These are phyloP conservation scores for Trinorchestia longiramus DNA, from an alignment of 1,140 invertebrate genomes.

Conservation along the genomic window DNA sequence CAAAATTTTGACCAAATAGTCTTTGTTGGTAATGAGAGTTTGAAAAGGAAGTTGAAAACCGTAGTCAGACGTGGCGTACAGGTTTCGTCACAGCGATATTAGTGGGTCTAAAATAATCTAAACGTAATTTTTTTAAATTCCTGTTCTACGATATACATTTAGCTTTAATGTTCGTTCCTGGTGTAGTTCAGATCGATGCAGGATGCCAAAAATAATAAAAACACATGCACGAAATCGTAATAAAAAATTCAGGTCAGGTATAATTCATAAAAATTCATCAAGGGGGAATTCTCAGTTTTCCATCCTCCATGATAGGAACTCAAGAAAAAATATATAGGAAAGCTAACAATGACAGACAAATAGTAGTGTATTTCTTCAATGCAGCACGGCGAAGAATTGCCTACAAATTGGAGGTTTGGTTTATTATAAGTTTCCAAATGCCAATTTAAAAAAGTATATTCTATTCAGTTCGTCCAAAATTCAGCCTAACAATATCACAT, in stretches of 20 bases:
- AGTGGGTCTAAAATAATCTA: no score
- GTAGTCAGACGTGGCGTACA: neutral
- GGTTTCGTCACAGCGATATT: neutral
- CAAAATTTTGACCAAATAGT: neutral
- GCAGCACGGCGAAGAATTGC: neutral
- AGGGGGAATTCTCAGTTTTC: no score
- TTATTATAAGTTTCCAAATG: neutral
- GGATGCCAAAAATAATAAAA: neutral
- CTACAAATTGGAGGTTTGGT: neutral
- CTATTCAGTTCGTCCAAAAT: neutral
- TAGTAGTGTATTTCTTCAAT: neutral
- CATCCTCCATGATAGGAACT: no score
- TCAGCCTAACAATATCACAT: neutral
- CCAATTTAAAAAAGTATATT: neutral
- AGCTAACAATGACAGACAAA: neutral
- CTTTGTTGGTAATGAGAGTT: neutral
- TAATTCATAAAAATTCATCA: no score
- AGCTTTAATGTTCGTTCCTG: neutral
- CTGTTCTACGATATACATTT: neutral
- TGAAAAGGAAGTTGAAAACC: neutral
- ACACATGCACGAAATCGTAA: no score
- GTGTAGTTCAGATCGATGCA: neutral
- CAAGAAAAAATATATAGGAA: neutral
- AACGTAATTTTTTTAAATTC: neutral
- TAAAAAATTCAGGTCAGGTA: no score